phyloP scores from a whole-genome alignment of 2,888 invertebrate genomes.

The Rotaria sp. region DNA sequence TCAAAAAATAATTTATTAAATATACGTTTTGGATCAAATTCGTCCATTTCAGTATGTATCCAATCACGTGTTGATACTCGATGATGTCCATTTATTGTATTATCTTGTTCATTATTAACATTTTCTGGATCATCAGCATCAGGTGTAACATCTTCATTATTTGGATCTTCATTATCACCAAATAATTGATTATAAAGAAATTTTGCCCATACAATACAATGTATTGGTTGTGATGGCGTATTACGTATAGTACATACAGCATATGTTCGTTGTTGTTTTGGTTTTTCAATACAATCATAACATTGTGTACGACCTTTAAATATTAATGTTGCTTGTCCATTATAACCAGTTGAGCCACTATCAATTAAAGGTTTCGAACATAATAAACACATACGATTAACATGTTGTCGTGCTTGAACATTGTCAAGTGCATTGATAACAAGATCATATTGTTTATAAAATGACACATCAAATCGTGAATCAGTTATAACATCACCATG shows the following conservation, averaged over 20 bases:
- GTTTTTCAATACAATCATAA: slow-evolving; percentile 89
- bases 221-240: slow-evolving; percentile 95
- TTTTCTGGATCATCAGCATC: slow-evolving; percentile 85
- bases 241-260: slow-evolving; percentile 98
- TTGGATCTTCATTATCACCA: slow-evolving; percentile 68
- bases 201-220: slow-evolving; percentile 99
- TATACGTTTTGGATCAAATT: slow-evolving; percentile 74
- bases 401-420: slow-evolving; percentile 83
- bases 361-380: slow-evolving; percentile 87
- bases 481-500: slow-evolving; percentile 14
- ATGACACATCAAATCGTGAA: slow-evolving; percentile 59
- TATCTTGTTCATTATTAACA: slow-evolving; percentile 17
- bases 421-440: slow-evolving; percentile 96
- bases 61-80: slow-evolving; percentile 38
- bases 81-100: background rate
- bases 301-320: slow-evolving; percentile 75
- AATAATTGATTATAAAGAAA: slow-evolving; percentile 95
- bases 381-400: slow-evolving; percentile 94
- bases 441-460: slow-evolving; percentile 79
- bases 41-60: slow-evolving; percentile 64
- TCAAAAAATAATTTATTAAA: slow-evolving; percentile 86
- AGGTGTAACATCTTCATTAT: slow-evolving; percentile 90
- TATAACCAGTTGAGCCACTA: slow-evolving; percentile 85
- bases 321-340: slow-evolving; percentile 41
- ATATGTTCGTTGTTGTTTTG: slow-evolving; percentile 73